phyloP scores from a whole-genome alignment of 2,113 vertebrate genomes.

The Myiopsitta monachus region DNA sequence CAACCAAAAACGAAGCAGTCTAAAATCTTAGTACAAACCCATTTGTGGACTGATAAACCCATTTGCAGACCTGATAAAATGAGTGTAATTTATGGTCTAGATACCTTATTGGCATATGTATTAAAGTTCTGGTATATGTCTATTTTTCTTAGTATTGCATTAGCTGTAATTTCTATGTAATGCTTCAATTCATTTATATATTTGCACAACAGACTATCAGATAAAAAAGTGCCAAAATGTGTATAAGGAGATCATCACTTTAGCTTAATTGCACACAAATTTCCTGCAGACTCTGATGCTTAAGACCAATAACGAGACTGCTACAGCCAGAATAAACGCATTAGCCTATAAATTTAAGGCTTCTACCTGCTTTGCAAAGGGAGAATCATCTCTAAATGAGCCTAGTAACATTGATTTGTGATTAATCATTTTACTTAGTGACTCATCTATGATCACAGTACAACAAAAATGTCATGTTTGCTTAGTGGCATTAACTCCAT shows the following conservation, averaged over 20 bases:
- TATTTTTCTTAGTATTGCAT: conserved; percentile 71
- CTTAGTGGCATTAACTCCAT: conserved; percentile 73
- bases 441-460: conserved; percentile 75
- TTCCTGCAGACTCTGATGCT: conserved; percentile 69
- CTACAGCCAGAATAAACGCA: conserved; percentile 76
- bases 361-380: conserved; percentile 66
- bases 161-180: conserved; percentile 75
- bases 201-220: conserved; percentile 69
- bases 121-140: conserved; percentile 66
- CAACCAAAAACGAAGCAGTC: conserved; percentile 44
- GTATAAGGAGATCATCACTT: conserved; percentile 69
- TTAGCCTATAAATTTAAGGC: conserved; percentile 76
- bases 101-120: conserved; percentile 62
- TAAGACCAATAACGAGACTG: conserved; percentile 66
- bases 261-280: conserved; percentile 75
- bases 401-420: conserved; percentile 79
- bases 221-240: conserved; percentile 75
- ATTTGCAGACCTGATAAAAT: conserved; percentile 72
- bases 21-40: conserved; percentile 52
- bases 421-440: conserved; percentile 80
- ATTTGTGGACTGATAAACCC: conserved; percentile 66
- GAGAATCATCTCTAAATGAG: conserved; percentile 75
- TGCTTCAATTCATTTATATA: conserved; percentile 75
- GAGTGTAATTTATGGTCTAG: conserved; percentile 51
- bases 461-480: conserved; percentile 76